Evolutionary conservation across 2,797 vertebrate genomes (phyloP).

Genomic region (Triplophysa yarkandensis): DNA sequence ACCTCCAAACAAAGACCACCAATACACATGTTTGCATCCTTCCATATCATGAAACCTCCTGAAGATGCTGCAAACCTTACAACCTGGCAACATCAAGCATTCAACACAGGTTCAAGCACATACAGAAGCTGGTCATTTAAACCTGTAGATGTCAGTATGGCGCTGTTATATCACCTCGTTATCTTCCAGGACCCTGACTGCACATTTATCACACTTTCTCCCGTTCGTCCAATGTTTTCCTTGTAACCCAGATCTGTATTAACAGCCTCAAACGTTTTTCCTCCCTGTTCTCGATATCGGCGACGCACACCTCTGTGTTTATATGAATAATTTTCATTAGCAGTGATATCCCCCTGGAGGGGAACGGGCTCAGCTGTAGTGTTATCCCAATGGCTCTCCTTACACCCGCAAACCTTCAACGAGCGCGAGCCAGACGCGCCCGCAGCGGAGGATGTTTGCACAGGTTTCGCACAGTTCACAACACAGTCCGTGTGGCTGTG

Average conservation of each 20-base stretch:
- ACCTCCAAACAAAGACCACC: no score
- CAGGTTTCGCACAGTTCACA: conserved; percentile 48
- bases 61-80: not conserved
- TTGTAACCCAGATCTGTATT: conserved; percentile 76
- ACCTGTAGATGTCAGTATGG: conserved; percentile 83
- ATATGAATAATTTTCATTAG: conserved; percentile 64
- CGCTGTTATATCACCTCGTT: conserved; percentile 64
- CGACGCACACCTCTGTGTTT: conserved; percentile 60
- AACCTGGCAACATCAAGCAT: not conserved
- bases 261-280: conserved; percentile 69
- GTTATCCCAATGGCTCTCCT: conserved; percentile 54
- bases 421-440: conserved; percentile 47
- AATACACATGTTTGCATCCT: not conserved
- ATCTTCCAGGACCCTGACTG: conserved; percentile 65
- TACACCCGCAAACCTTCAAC: conserved; percentile 51
- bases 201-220: conserved; percentile 74
- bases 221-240: conserved; percentile 78
- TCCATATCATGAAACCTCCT: not conserved
- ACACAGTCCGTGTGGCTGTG: conserved; percentile 45
- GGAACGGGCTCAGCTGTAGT: conserved; percentile 45
- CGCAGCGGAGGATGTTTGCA: conserved; percentile 56
- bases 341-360: conserved; percentile 57
- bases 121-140: conserved; percentile 56
- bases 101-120: conserved; percentile 14
- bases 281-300: conserved; percentile 61